Evolutionary conservation across 2,797 vertebrate genomes (phyloP).

Genomic region (Hirundo rustica): DNA sequence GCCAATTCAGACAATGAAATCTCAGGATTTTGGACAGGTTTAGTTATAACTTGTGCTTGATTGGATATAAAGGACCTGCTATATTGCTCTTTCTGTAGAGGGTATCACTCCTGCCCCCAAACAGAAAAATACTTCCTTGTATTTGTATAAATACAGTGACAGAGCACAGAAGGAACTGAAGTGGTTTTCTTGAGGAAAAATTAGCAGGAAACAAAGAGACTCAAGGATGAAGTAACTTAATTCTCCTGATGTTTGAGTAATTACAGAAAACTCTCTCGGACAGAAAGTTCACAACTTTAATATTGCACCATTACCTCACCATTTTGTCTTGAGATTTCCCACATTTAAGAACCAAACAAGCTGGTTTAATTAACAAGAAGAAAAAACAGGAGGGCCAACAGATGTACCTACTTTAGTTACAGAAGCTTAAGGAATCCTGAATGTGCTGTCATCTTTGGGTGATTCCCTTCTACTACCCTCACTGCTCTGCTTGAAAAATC

Average conservation of each 20-base stretch:
- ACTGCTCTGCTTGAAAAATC: neutral
- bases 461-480: neutral
- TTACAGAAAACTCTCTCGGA: neutral
- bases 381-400: neutral
- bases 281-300: neutral
- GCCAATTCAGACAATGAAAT: neutral
- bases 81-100: neutral
- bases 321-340: neutral
- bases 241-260: neutral
- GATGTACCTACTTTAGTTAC: neutral
- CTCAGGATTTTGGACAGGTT: neutral
- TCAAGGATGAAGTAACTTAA: neutral
- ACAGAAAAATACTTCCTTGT: neutral
- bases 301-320: neutral
- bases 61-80: rapidly evolving
- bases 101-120: rapidly evolving
- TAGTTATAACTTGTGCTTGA: neutral
- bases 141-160: neutral
- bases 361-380: neutral
- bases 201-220: neutral
- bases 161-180: neutral
- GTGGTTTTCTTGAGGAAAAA: neutral
- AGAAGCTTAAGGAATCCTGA: neutral
- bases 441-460: neutral
- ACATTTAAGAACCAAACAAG: neutral